Evolutionary conservation across 2,888 invertebrate genomes (phyloP).

Genomic region (Octodonta nipae): DNA sequence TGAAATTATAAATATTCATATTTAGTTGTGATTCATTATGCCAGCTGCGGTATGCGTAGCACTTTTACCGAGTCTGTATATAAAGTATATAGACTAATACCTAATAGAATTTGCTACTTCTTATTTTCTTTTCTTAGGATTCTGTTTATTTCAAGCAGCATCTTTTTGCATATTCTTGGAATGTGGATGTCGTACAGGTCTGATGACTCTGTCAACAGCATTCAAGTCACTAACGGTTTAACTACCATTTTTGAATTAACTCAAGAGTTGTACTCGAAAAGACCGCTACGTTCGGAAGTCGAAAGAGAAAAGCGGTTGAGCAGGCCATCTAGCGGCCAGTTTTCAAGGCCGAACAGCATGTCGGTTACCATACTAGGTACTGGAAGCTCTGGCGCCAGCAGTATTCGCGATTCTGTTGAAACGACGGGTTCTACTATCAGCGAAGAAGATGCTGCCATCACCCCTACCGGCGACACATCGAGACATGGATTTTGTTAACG

Average conservation of each 20-base stretch:
- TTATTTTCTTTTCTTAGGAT: too few relatives aligned
- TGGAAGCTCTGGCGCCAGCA: constrained; percentile 41
- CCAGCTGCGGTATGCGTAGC: too few relatives aligned
- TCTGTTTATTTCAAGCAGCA: too few relatives aligned
- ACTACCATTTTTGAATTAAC: constrained; percentile 50
- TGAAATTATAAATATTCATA: too few relatives aligned
- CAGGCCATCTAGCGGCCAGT: constrained; percentile 54
- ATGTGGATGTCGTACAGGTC: constrained; percentile 51
- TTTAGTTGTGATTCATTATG: too few relatives aligned
- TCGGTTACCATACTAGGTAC: constrained; percentile 33
- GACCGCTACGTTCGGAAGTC: constrained; percentile 70
- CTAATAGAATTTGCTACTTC: too few relatives aligned
- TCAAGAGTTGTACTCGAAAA: constrained; percentile 72
- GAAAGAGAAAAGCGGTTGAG: constrained; percentile 68
- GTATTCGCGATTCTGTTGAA: constrained; percentile 56
- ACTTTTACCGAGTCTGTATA: too few relatives aligned
- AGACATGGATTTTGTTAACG: constrained; percentile 42
- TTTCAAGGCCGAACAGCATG: constrained; percentile 40
- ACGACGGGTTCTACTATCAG: constrained; percentile 70
- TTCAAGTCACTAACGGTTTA: constrained; percentile 26
- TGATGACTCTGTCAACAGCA: constrained; percentile 18
- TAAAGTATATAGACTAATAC: too few relatives aligned
- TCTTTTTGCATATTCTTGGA: too few relatives aligned
- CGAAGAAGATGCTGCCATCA: constrained; percentile 63
- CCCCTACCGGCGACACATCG: constrained; percentile 61